Evolutionary conservation across 2,113 vertebrate genomes (phyloP), one percentile per base, ranked within the genome.

Genomic region (Semnornis frantzii): DNA sequence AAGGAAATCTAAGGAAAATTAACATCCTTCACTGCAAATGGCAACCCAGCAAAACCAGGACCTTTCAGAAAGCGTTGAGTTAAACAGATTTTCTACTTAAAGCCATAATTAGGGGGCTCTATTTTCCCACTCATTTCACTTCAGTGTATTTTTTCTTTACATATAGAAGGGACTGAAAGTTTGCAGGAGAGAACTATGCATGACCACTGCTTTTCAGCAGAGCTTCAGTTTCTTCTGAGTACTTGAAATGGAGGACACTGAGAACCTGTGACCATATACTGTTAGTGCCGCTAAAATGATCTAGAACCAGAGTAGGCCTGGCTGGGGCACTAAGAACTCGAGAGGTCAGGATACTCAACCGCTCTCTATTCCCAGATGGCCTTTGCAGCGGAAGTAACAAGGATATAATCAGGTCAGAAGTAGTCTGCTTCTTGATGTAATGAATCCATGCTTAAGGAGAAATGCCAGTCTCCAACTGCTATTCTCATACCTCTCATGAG

Each of bases 401-500:
- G 27, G 23, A 25, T 12, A 27, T 0, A 3, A 74, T 0, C 1
- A 0, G n/a, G 31, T 5, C 64, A 76, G 13, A 34, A 57, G 62
- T 2, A 33, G 14, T 16, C 17, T 63, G 39, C 27, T 20, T 52
- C 37, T 37, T 62, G 25, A 8, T 33, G 14, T 18, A 31, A n/a
- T 54, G 39, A 82, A 69, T 24, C 58, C 14, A 30, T 0, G 2
- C 8, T 31, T 15, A 19, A 39, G 55, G 63, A 85, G n/a, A 73
- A 8, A 55, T 1, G 5, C 11, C 50, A 70, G 34, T 19, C 34
- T 59, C 25, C 59, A 70, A 2, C 15, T 55, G 33, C 44, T 48
- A 9, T 44, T 58, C 59, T n/a, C 17, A 54, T 19, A 76, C 2
- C 20, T 30, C 34, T 44, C 34, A 23, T 24, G 30, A 70, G 48